Percentiles rank a stretch among this genome's conserved stretches.
Conservation (phyloP, 2,113 vertebrate genomes). For the Ibidorhyncha struthersii region DNA sequence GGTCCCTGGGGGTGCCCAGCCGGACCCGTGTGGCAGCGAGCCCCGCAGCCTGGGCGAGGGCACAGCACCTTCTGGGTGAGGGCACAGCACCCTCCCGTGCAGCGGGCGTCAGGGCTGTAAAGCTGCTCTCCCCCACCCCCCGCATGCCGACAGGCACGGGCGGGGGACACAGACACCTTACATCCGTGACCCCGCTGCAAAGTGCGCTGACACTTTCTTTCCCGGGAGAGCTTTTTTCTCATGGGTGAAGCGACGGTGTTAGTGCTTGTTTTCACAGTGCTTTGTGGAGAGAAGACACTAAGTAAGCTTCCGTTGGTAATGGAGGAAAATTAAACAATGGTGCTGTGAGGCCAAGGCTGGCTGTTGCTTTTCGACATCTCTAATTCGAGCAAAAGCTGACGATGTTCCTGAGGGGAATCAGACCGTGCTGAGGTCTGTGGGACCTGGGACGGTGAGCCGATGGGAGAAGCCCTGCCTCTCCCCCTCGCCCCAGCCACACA, state of each 20-base stretch:
- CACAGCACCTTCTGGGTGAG: no score
- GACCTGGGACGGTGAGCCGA: not conserved
- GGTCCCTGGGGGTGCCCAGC: not conserved
- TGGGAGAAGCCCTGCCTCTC: not conserved
- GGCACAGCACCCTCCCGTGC: not conserved
- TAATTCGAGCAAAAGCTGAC: not conserved
- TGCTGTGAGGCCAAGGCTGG: not conserved
- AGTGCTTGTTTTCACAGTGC: not conserved
- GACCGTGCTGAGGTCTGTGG: not conserved
- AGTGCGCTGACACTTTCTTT: not conserved
- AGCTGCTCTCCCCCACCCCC: no score
- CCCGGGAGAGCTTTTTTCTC: not conserved
- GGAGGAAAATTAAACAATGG: not conserved
- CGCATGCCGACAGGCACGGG: no score
- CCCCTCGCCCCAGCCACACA: not conserved
- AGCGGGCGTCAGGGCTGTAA: not conserved
- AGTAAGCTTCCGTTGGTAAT: not conserved
- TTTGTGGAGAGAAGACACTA: not conserved
- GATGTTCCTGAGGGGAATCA: not conserved
- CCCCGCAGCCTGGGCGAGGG: not conserved
- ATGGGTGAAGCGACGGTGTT: not conserved
- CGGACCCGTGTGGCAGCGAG: accelerated
- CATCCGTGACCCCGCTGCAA: not conserved
- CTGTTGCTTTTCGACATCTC: not conserved
- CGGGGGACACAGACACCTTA: not conserved